Base-by-base conservation (phyloP, 1,140 invertebrate genomes). In the Lasaia peninsularis region DNA sequence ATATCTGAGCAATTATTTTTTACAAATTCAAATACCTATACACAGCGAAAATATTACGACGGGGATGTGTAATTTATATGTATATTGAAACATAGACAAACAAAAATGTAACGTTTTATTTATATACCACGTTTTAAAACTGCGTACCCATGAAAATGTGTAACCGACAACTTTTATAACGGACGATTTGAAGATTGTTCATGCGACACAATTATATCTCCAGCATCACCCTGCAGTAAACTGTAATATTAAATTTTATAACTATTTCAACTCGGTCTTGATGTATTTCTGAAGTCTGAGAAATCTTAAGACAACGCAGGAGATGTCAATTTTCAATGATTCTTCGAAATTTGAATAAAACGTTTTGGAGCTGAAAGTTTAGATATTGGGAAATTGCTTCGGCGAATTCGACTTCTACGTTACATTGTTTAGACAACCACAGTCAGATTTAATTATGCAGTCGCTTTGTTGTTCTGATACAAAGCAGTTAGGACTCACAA, bases 401-500 rank as follows among this genome's bases (percentile, higher is more conserved):
- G 35, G 35, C 5, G 35, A 14, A 37, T 16, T 37, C 16, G 2
- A 44, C 16, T 44, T 10, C 37, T 3, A 44, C 14, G 37, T 44
- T 18, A 44, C 37, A 44, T 44, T 44, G 37, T 44, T 20, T 20
- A 20, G 37, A 44, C 14, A 18, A 18, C 37, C 8, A 44, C 16
- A 44, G 37, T 21, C 40, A 48, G 20, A 48, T 21, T 48, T 21
- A 48, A 48, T 21, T 48, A 48, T 48, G 18, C 40, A 48, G 9
- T 48, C 10, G 10, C 10, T 20, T 48, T 48, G 40, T 40, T 40
- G 6, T 48, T 21, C 1, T 6, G 4, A 48, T 48, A 16, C 10
- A 48, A 48, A 48, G 18, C 18, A 48, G 18, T 21, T 21, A 9
- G 14, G 18, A 18, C 14, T 16, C 2, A 28, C 20, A 10, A 20